phyloP scores from a whole-genome alignment of 2,113 vertebrate genomes.

The Noturus placidus region DNA sequence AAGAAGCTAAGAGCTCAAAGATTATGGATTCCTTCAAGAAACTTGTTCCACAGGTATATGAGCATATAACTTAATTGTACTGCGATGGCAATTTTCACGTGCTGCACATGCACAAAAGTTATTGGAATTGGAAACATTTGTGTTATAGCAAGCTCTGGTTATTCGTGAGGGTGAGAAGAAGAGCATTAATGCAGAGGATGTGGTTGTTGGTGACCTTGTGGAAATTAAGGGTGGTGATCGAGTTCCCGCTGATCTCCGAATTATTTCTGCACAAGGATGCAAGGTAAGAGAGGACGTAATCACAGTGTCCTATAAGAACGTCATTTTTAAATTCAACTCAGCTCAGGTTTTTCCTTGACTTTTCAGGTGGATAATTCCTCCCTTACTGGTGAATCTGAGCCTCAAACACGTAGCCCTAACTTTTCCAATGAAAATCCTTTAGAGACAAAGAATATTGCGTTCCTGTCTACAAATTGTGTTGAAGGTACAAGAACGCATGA shows the following conservation, averaged over 20 bases:
- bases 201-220: constrained; percentile 90
- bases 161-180: constrained; percentile 90
- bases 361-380: constrained; percentile 94
- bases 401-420: constrained; percentile 86
- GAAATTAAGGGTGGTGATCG: constrained; percentile 95
- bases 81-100: background rate
- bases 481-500: constrained; percentile 77
- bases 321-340: background rate
- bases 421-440: constrained; percentile 91
- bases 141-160: constrained; percentile 89
- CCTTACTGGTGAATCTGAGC: constrained; percentile 93
- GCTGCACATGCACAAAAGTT: background rate
- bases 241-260: constrained; percentile 89
- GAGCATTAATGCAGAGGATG: constrained; percentile 87
- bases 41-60: constrained; percentile 89
- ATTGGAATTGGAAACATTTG: background rate
- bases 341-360: background rate
- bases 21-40: constrained; percentile 99
- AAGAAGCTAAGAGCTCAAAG: constrained; percentile 98
- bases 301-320: background rate
- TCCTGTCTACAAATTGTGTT: constrained; percentile 95
- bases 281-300: constrained; percentile 75
- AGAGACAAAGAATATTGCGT: constrained; percentile 90
- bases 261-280: constrained; percentile 89
- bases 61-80: background rate